These are phyloP conservation scores for Oscheius sp. DNA, from an alignment of 2,888 invertebrate species.

Conservation along the genomic window DNA sequence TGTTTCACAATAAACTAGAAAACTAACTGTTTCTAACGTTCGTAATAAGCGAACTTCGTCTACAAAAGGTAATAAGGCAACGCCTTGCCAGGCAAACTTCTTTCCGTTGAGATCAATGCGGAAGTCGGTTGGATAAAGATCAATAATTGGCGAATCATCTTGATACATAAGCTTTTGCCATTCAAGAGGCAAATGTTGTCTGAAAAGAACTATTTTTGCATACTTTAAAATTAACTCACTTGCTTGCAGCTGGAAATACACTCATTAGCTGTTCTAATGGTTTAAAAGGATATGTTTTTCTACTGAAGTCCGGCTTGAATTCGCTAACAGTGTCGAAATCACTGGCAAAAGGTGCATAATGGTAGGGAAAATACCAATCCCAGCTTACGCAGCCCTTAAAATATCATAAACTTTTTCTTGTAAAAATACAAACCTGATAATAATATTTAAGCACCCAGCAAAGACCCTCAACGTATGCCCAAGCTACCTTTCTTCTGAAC, in stretches of 20 bases:
- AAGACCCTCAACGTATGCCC: slow-evolving; percentile 90
- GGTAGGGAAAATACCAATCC: slow-evolving; percentile 99
- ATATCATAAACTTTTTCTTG: background rate
- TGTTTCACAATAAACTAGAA: background rate
- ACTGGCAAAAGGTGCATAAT: slow-evolving; percentile 98
- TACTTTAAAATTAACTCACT: slow-evolving; percentile 38
- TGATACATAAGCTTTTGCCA: slow-evolving; percentile 93
- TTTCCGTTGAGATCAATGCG: slow-evolving; percentile 90
- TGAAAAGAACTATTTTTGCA: slow-evolving; percentile 60
- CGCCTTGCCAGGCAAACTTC: slow-evolving; percentile 99
- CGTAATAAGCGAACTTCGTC: slow-evolving; percentile 86
- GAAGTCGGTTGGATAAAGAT: slow-evolving; percentile 97
- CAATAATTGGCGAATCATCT: slow-evolving; percentile 91
- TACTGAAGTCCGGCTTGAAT: slow-evolving; percentile 83
- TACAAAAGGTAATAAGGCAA: slow-evolving; percentile 95
- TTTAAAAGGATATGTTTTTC: slow-evolving; percentile 89
- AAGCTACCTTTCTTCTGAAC: slow-evolving; percentile 84
- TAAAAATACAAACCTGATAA: slow-evolving; percentile 79
- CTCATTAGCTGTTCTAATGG: slow-evolving; percentile 99
- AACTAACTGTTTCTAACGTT: slow-evolving; percentile 50
- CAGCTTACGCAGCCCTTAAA: slow-evolving; percentile 89
- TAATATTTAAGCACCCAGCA: slow-evolving; percentile 99
- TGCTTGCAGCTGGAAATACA: slow-evolving; percentile 96
- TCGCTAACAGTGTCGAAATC: slow-evolving; percentile 87
- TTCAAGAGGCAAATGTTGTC: slow-evolving; percentile 88